Percentiles rank a stretch among this genome's conserved stretches.
Conservation (phyloP, 2,113 vertebrate species). For the Prietella phreatophila region DNA sequence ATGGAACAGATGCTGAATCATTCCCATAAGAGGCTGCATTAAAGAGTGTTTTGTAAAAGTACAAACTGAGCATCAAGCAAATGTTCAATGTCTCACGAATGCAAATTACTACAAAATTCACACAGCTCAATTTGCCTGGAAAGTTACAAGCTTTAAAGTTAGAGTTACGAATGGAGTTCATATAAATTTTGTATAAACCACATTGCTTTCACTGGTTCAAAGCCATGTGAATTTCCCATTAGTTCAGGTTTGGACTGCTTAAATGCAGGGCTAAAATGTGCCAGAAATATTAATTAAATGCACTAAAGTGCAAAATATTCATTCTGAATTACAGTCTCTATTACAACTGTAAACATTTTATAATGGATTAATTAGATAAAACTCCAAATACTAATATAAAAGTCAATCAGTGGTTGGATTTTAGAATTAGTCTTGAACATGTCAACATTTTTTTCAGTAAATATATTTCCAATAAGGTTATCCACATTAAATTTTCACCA, state of each 20-base stretch:
- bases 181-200: background rate
- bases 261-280: background rate
- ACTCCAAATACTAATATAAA: background rate
- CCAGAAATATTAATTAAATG: background rate
- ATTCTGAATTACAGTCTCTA: background rate
- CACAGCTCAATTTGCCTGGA: background rate
- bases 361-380: background rate
- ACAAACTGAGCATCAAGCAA: background rate
- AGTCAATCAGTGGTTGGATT: background rate
- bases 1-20: background rate
- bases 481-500: no score
- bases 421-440: background rate
- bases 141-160: background rate
- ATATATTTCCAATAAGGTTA: no score
- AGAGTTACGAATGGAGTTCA: background rate
- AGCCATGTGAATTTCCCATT: background rate
- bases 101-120: background rate
- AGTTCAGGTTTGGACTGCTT: background rate
- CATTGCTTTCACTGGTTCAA: background rate
- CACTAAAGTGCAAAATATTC: background rate
- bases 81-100: background rate
- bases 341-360: background rate
- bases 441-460: no score
- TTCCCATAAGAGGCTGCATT: background rate
- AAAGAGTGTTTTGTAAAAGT: conserved; percentile 13